These are phyloP conservation scores for Chymomyza caudatula DNA, from an alignment of 2,888 invertebrate species.

Conservation along the genomic window DNA sequence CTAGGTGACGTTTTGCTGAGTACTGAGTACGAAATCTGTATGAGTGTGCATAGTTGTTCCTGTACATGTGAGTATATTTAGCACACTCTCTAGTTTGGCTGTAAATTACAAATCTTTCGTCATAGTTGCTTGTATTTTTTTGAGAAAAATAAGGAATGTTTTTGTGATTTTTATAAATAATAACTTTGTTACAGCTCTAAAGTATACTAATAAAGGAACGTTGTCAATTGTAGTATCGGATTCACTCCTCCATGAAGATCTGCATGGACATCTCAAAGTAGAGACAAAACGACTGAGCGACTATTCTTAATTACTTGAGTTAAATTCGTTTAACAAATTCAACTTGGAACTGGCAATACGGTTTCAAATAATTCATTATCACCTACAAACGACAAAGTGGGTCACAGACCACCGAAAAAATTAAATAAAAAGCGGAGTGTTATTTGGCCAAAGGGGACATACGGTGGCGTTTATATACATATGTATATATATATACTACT, in stretches of 20 bases:
- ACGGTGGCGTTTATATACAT: not conserved
- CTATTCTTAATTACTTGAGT: too few relatives aligned
- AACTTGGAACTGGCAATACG: conserved; percentile 71
- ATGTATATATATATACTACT: not conserved
- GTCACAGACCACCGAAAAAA: conserved; percentile 4
- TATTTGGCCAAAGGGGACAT: not conserved
- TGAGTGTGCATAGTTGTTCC: not conserved
- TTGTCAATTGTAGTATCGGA: too few relatives aligned
- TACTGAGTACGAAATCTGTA: not conserved
- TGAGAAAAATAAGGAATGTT: too few relatives aligned
- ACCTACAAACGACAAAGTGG: conserved; percentile 29
- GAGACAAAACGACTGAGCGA: too few relatives aligned
- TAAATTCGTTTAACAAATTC: conserved; percentile 52
- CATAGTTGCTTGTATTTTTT: conserved; percentile 15
- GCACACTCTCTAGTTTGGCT: conserved; percentile 23
- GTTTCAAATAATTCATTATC: conserved; percentile 72
- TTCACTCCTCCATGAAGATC: too few relatives aligned
- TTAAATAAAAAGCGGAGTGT: conserved; percentile 5
- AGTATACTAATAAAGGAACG: too few relatives aligned
- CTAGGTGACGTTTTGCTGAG: not conserved
- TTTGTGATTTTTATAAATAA: too few relatives aligned
- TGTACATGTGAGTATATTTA: conserved; percentile 16
- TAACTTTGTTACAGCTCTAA: too few relatives aligned
- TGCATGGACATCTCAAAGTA: too few relatives aligned
- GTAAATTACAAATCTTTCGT: conserved; percentile 21